These are phyloP conservation scores for Seladonia tumulorum DNA, from an alignment of 2,888 invertebrate species.

Conservation along the genomic window DNA sequence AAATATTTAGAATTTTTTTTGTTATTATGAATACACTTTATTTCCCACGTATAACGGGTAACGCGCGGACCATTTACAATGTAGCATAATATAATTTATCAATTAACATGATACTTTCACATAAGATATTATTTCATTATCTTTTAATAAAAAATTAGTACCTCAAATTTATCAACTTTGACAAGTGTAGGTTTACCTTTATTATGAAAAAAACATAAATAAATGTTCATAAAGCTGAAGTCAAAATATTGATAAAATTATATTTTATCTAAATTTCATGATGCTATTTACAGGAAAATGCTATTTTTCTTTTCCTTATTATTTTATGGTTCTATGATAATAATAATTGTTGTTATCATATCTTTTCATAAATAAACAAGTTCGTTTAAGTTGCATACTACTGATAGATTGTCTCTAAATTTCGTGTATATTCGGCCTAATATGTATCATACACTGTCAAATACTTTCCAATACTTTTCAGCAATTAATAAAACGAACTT, in stretches of 20 bases:
- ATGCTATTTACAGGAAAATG: neutral
- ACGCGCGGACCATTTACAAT: neutral
- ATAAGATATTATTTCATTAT: neutral
- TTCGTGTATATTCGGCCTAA: neutral
- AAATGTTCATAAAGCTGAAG: neutral
- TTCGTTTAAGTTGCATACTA: neutral
- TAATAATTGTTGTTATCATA: neutral
- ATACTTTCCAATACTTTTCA: neutral
- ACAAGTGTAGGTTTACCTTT: neutral
- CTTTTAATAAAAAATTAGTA: neutral
- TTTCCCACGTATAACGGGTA: neutral
- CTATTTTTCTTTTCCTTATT: neutral
- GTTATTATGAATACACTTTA: neutral
- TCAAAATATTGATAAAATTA: neutral
- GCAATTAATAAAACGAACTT: neutral
- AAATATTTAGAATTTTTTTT: neutral
- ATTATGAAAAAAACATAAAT: neutral
- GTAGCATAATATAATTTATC: neutral
- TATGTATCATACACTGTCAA: neutral
- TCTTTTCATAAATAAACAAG: neutral
- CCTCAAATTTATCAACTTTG: neutral
- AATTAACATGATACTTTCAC: neutral
- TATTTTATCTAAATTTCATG: neutral
- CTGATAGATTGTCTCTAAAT: neutral
- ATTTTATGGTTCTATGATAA: too few relatives aligned